Percentiles rank a stretch among this genome's conserved stretches.
These are phyloP conservation scores for Melieria crassipennis DNA, from an alignment of 2,888 invertebrate genomes.

Conservation along the genomic window DNA sequence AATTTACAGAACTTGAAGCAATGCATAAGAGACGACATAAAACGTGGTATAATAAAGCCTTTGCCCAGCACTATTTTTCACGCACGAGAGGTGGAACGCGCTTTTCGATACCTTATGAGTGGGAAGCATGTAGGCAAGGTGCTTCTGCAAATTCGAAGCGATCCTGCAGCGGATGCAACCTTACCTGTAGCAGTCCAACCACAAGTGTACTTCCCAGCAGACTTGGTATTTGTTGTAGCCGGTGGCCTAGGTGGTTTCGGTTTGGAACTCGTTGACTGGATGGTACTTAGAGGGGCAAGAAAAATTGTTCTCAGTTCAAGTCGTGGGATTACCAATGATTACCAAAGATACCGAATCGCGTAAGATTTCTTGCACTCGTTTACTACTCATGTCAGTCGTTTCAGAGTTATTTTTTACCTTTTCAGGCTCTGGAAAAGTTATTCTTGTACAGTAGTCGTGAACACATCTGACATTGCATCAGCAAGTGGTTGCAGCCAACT, in stretches of 20 bases:
- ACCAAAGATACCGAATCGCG: conserved; percentile 81
- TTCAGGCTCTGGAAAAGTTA: conserved; percentile 76
- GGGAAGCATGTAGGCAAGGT: conserved; percentile 86
- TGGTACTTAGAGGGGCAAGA: conserved; percentile 82
- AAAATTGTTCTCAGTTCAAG: conserved; percentile 84
- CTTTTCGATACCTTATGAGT: conserved; percentile 73
- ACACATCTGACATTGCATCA: conserved; percentile 77
- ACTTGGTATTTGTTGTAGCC: conserved; percentile 70
- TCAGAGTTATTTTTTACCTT: background rate
- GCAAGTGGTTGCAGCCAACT: conserved; percentile 76
- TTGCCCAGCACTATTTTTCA: conserved; percentile 73
- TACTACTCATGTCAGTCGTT: too few relatives aligned
- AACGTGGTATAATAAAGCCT: conserved; percentile 75
- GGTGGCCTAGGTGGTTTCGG: conserved; percentile 94
- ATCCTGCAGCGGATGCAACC: conserved; percentile 47
- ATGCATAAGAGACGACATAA: conserved; percentile 73
- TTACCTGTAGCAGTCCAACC: conserved; percentile 55
- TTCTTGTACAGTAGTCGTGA: conserved; percentile 75
- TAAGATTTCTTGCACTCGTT: conserved; percentile 43
- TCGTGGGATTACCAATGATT: conserved; percentile 81
- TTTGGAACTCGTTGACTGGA: conserved; percentile 86
- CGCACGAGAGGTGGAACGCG: conserved; percentile 75
- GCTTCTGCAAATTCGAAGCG: conserved; percentile 62
- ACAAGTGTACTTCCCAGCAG: conserved; percentile 58
- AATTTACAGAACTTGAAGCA: conserved; percentile 64